phyloP scores from a whole-genome alignment of 2,113 vertebrate genomes.

The Poecilia latipinna region DNA sequence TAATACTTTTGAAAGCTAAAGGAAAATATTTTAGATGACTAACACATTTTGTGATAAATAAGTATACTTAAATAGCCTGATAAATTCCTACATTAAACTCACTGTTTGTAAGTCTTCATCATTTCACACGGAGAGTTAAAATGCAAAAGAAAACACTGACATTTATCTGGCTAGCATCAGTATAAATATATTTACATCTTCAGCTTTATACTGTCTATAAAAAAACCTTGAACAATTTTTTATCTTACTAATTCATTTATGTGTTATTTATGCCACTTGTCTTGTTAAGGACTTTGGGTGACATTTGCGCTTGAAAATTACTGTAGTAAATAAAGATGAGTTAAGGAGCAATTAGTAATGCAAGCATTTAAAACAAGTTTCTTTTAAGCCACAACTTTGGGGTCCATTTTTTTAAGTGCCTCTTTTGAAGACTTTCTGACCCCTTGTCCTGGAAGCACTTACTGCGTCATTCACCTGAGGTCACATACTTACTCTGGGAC shows the following conservation, averaged over 20 bases:
- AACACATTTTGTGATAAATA: no score
- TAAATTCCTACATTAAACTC: no score
- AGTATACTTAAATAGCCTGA: no score
- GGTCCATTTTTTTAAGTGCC: conserved; percentile 52
- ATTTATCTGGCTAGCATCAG: no score
- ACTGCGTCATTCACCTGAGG: conserved; percentile 48
- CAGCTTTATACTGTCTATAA: no score
- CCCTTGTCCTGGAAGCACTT: conserved; percentile 67
- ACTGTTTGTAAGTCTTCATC: no score
- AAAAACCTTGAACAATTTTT: background rate
- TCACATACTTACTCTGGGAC: conserved; percentile 38
- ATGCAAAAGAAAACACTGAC: no score
- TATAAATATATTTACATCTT: background rate
- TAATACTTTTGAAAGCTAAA: no score
- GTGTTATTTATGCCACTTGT: no score
- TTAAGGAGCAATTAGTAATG: background rate
- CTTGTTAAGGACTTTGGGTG: no score
- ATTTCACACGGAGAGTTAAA: no score
- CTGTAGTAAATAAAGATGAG: conserved; percentile 11
- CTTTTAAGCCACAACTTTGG: conserved; percentile 1
- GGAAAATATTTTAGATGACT: no score
- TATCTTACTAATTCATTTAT: conserved; percentile 5
- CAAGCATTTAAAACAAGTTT: background rate
- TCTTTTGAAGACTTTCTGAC: conserved; percentile 44
- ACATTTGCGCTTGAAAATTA: background rate